These are phyloP conservation scores for Drosophila anomalata DNA, from an alignment of 2,888 invertebrate species.

Conservation along the genomic window DNA sequence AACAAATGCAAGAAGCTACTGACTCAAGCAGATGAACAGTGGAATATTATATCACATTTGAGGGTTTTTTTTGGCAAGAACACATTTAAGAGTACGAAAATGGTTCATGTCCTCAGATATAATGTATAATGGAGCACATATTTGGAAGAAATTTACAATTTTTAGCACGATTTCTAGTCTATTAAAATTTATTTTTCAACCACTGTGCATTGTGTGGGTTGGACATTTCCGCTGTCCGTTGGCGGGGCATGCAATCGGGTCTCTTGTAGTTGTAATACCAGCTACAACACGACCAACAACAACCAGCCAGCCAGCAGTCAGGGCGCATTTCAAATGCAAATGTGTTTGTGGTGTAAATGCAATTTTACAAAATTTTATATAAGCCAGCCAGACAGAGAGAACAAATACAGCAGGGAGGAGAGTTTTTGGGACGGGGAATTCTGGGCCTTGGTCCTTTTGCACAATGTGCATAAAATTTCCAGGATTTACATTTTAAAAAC, in stretches of 20 bases:
- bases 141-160: too few relatives aligned
- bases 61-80: not conserved
- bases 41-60: not conserved
- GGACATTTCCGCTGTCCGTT: conserved; percentile 36
- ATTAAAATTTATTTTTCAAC: not conserved
- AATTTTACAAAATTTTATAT: conserved; percentile 78
- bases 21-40: conserved; percentile 39
- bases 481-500: conserved; percentile 75
- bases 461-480: conserved; percentile 73
- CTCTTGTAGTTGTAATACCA: conserved; percentile 62
- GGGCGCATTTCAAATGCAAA: conserved; percentile 73
- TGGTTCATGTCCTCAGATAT: too few relatives aligned
- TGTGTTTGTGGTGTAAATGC: conserved; percentile 79
- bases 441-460: conserved; percentile 36
- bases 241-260: conserved; percentile 53
- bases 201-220: conserved; percentile 16
- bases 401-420: not conserved
- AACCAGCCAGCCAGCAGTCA: conserved; percentile 6
- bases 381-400: conserved; percentile 52
- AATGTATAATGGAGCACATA: too few relatives aligned
- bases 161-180: too few relatives aligned
- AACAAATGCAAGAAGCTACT: conserved; percentile 46
- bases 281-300: conserved; percentile 22
- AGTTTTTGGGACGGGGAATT: not conserved
- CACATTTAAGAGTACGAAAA: not conserved